phyloP scores from a whole-genome alignment of 1,140 invertebrate genomes.

The Scaptomyza hsui region DNA sequence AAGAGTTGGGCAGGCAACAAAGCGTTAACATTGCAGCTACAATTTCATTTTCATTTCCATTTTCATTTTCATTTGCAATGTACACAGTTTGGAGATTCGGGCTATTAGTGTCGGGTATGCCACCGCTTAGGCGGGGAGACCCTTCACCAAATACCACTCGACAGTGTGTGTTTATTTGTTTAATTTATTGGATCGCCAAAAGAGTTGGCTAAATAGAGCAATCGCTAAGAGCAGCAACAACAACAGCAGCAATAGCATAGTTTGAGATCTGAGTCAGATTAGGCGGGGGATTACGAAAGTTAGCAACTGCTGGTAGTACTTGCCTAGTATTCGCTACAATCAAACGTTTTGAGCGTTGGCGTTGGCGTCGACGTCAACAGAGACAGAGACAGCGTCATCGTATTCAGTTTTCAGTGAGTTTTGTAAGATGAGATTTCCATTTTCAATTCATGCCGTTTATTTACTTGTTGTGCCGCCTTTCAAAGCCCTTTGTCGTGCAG shows the following conservation, averaged over 20 bases:
- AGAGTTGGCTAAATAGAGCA: conserved; percentile 73
- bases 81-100: conserved; percentile 54
- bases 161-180: conserved; percentile 69
- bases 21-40: conserved; percentile 73
- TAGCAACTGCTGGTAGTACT: conserved; percentile 50
- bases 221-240: conserved; percentile 48
- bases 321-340: conserved; percentile 24
- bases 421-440: conserved; percentile 76
- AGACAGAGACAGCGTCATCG: conserved; percentile 27
- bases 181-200: conserved; percentile 72
- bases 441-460: conserved; percentile 76
- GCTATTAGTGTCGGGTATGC: conserved; percentile 71
- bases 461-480: conserved; percentile 54
- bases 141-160: conserved; percentile 56
- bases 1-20: conserved; percentile 49
- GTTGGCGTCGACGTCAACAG: conserved; percentile 47
- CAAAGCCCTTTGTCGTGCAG: conserved; percentile 72
- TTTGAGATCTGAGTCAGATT: conserved; percentile 60
- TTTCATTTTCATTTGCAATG: conserved; percentile 60
- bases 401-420: conserved; percentile 69
- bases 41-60: conserved; percentile 61
- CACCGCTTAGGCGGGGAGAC: conserved; percentile 67
- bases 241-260: conserved; percentile 3
- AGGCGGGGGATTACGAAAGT: conserved; percentile 64
- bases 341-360: conserved; percentile 46